Evolutionary conservation across 1,140 invertebrate genomes (phyloP).

Genomic region (Drosophila quadrilineata): DNA sequence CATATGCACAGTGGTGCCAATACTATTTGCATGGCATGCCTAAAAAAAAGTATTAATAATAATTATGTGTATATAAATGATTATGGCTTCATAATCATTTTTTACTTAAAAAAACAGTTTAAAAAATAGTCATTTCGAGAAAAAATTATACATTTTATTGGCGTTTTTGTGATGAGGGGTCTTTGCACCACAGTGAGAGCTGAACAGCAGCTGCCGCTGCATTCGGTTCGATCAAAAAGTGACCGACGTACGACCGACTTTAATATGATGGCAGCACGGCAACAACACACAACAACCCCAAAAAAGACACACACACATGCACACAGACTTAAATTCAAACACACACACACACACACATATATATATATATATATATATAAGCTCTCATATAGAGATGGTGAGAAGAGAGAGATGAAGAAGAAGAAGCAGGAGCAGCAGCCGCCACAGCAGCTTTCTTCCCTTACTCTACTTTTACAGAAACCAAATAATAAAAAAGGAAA

Average conservation of each 20-base stretch:
- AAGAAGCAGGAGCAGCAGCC: constrained; percentile 30
- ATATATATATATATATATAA: constrained; percentile 8
- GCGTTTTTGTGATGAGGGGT: too few relatives aligned
- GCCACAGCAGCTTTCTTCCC: constrained; percentile 59
- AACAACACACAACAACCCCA: constrained; percentile 37
- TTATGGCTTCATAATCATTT: too few relatives aligned
- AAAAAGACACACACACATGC: constrained; percentile 31
- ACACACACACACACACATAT: neutral
- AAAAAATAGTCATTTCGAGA: too few relatives aligned
- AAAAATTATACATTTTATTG: too few relatives aligned
- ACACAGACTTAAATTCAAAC: constrained; percentile 19
- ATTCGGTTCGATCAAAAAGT: constrained; percentile 46
- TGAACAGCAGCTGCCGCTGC: constrained; percentile 33
- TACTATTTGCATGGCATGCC: too few relatives aligned
- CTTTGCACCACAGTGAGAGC: constrained; percentile 29
- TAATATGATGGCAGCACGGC: constrained; percentile 14
- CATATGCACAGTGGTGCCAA: too few relatives aligned
- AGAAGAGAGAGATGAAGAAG: constrained; percentile 7
- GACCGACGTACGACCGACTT: constrained; percentile 62
- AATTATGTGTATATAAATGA: too few relatives aligned
- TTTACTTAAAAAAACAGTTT: too few relatives aligned
- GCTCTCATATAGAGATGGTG: constrained; percentile 24
- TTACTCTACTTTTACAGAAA: constrained; percentile 51
- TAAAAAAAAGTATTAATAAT: too few relatives aligned
- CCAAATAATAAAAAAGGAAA: too few relatives aligned